phyloP scores from a whole-genome alignment of 2,797 vertebrate species.

The Sebastes reedi region DNA sequence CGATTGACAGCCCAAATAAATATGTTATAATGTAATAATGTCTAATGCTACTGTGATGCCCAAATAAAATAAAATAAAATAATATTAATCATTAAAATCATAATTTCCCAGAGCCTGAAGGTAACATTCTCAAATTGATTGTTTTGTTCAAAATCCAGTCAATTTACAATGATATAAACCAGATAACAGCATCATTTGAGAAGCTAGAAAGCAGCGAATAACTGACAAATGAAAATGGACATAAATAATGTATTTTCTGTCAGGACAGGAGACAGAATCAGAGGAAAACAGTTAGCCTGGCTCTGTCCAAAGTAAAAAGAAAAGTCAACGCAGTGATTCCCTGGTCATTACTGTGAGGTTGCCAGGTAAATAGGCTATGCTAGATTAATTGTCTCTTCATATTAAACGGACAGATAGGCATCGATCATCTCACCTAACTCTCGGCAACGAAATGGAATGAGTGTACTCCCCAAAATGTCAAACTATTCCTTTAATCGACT shows the following conservation, averaged over 20 bases:
- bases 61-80: background rate
- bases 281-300: background rate
- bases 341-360: background rate
- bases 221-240: background rate
- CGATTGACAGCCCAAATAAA: too few species aligned
- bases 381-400: background rate
- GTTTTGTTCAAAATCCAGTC: background rate
- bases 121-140: background rate
- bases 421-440: background rate
- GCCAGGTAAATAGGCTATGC: background rate
- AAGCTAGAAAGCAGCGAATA: background rate
- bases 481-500: background rate
- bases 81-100: background rate
- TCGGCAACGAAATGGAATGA: background rate
- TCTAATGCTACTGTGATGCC: too few species aligned
- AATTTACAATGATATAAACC: background rate
- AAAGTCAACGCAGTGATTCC: background rate
- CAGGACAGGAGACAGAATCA: background rate
- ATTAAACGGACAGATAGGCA: background rate
- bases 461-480: background rate
- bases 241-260: background rate
- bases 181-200: background rate
- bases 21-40: too few species aligned
- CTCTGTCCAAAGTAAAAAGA: background rate
- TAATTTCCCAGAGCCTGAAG: background rate